Base-by-base conservation (phyloP, 2,888 invertebrate genomes). In the Drosophila acutilabella region DNA sequence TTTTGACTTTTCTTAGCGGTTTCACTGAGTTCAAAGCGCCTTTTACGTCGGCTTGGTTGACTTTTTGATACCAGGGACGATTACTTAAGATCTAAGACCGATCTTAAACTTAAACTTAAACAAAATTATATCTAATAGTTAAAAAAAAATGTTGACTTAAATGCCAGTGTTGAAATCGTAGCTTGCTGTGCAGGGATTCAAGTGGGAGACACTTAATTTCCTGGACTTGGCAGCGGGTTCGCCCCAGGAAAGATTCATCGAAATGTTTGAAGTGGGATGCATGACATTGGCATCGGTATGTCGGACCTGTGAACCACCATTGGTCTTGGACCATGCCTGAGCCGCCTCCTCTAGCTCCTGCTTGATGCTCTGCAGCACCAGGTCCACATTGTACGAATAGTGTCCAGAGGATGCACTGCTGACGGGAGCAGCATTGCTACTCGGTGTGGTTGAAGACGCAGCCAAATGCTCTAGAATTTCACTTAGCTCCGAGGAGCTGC, bases 191-290 rank as follows among this genome's bases (percentile, higher is more conserved):
- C 82, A 78, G 36, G 84, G 79, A 74, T 88, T 86, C 11, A 81
- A 59, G 50, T 89, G 88, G 4, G 74, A 58, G 14, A 71, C 56
- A 38, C 74, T 77, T 11, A 88, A 26, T 47, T 86, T 86, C 16
- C 80, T 60, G 1, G 74, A 59, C 58, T 89, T 88, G 45, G 82
- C 69, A 30, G 54, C 71, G 0, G 86, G 89, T 18, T 88, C 88
- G n/a, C 87, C 88, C 88, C 89, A 89, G 4, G 74, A 18, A 0
- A 88, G 62, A 65, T 89, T 89, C 84, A 87, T 78, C 4, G 72
- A 64, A n/a, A 72, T 36, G 7, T 62, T 57, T 16, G 75, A 45
- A 23, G 14, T 60, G 4, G 77, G 47, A n/a, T 73, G 64, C 48
- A 60, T 53, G 54, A 36, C 64, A 42, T 36, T 41, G 1, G 52